Evolutionary conservation across 2,797 vertebrate species (phyloP).

Genomic region (Bradypodion ventrale): DNA sequence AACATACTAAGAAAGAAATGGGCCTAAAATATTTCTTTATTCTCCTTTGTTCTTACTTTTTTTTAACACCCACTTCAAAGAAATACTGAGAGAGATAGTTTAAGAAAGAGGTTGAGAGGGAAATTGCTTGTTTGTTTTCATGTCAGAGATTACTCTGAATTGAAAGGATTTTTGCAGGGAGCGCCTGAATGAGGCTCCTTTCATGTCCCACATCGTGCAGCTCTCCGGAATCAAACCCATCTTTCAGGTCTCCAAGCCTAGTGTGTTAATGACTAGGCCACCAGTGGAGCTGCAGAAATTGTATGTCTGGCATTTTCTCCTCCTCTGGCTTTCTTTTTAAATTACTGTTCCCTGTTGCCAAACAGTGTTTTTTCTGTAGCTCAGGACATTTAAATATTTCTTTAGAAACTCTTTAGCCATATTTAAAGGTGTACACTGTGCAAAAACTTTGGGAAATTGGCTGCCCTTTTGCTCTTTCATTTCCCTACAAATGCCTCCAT

Average conservation of each 20-base stretch:
- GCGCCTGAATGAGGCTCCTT: no score
- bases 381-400: background rate
- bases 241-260: no score
- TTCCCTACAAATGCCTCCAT: background rate
- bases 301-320: background rate
- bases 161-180: no score
- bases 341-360: constrained; percentile 3
- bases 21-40: constrained; percentile 1
- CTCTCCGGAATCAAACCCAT: no score
- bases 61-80: constrained; percentile 16
- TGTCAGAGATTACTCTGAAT: no score
- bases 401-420: background rate
- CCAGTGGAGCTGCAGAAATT: background rate
- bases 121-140: no score
- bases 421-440: background rate
- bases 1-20: constrained; percentile 12
- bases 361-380: background rate
- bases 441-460: background rate
- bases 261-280: no score
- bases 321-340: background rate
- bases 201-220: no score
- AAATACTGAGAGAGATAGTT: background rate
- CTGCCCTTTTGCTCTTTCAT: background rate
- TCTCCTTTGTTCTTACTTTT: background rate
- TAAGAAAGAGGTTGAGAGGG: background rate